phyloP scores from a whole-genome alignment of 2,113 vertebrate genomes.

The Nibea albiflora region DNA sequence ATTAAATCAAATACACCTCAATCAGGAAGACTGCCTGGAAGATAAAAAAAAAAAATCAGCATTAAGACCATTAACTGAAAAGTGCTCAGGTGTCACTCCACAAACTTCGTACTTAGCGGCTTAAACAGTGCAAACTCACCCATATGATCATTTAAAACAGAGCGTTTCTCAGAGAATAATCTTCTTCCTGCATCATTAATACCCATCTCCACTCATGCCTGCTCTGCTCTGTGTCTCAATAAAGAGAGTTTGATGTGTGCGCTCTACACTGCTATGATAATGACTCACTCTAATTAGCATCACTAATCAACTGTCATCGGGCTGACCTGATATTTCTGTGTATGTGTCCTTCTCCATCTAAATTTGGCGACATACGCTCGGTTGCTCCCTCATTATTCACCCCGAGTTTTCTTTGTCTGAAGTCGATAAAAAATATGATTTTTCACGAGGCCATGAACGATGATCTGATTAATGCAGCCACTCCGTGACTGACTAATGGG shows the following conservation, averaged over 20 bases:
- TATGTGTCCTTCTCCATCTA: constrained; percentile 26
- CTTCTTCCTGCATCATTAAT: neutral
- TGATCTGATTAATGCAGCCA: constrained; percentile 18
- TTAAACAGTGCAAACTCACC: neutral
- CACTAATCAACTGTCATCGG: constrained; percentile 64
- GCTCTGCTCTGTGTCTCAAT: constrained; percentile 27
- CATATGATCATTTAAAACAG: constrained; percentile 2
- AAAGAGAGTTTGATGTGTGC: constrained; percentile 17
- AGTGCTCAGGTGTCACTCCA: neutral
- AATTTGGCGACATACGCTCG: constrained; percentile 32
- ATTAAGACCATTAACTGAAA: neutral
- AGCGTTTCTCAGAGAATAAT: neutral
- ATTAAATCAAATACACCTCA: neutral
- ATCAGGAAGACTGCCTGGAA: neutral
- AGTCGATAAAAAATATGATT: constrained; percentile 27
- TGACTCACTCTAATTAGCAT: constrained; percentile 63
- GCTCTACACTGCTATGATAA: constrained; percentile 35
- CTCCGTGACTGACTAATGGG: constrained; percentile 30
- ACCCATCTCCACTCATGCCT: constrained; percentile 28
- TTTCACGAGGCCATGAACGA: constrained; percentile 20
- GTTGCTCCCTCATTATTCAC: constrained; percentile 37
- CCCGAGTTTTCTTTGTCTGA: constrained; percentile 41
- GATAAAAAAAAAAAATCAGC: neutral
- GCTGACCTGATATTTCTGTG: constrained; percentile 44
- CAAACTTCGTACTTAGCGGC: neutral